A percentile compares a stretch with the other conserved stretches of the same genome.
phyloP scores from a whole-genome alignment of 1,140 invertebrate genomes.

The Pogonomyrmex barbatus region DNA sequence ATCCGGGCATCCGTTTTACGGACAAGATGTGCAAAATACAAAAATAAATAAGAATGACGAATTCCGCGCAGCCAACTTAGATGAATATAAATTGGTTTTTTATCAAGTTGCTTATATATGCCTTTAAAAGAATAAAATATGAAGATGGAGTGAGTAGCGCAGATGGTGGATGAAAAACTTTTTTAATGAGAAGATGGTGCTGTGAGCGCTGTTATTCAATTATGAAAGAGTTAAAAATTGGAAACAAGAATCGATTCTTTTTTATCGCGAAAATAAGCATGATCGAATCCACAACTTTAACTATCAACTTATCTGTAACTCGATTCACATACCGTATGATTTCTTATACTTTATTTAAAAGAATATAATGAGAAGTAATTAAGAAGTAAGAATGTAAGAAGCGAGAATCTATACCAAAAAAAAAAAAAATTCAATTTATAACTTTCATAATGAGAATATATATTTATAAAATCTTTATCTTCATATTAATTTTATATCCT shows the following conservation, averaged over 20 bases:
- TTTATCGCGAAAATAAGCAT: constrained; percentile 59
- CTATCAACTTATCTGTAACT: constrained; percentile 2
- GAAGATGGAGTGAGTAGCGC: constrained; percentile 67
- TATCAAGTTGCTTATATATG: constrained; percentile 55
- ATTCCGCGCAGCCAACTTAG: constrained; percentile 51
- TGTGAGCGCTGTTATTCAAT: constrained; percentile 64
- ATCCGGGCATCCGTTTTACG: not conserved
- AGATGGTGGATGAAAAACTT: constrained; percentile 71
- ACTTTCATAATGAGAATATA: not conserved
- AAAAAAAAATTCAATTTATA: not conserved
- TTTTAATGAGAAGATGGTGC: constrained; percentile 70
- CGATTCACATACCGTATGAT: not conserved
- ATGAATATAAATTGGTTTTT: constrained; percentile 70
- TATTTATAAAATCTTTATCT: not conserved
- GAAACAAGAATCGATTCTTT: constrained; percentile 51
- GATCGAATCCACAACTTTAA: constrained; percentile 21
- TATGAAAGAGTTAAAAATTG: constrained; percentile 71
- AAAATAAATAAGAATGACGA: constrained; percentile 31
- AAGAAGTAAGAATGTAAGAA: too few relatives aligned
- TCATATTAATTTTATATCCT: not conserved
- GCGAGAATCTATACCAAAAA: not conserved
- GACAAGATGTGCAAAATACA: not conserved
- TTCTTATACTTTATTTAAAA: constrained; percentile 13
- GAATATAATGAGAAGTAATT: not conserved
- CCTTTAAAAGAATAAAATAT: constrained; percentile 73